Evolutionary conservation across 1,140 invertebrate species (phyloP).

Genomic region (Rhopalosiphum padi): DNA sequence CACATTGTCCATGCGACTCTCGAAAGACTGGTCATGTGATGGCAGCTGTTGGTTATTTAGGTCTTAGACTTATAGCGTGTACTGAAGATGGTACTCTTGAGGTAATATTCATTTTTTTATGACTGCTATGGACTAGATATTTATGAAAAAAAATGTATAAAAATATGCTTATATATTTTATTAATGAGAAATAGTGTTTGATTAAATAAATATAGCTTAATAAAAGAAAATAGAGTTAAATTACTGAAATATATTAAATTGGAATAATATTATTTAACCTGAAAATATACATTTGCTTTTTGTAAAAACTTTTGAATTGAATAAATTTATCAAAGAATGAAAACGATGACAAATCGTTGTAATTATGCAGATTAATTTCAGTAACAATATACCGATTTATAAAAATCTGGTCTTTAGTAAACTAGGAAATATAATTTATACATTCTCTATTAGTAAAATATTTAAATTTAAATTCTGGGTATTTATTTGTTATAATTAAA

Average conservation of each 20-base stretch:
- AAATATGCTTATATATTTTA: not conserved
- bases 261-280: not conserved
- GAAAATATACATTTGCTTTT: not conserved
- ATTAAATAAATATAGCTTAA: not conserved
- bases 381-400: no score
- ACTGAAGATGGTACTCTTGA: constrained; percentile 85
- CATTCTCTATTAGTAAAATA: not conserved
- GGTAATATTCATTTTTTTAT: constrained; percentile 62
- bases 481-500: not conserved
- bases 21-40: constrained; percentile 91
- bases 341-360: no score
- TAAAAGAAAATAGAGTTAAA: not conserved
- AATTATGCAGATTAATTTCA: no score
- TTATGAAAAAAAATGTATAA: not conserved
- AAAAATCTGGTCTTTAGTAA: not conserved
- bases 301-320: not conserved
- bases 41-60: constrained; percentile 75
- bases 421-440: not conserved
- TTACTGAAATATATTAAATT: not conserved
- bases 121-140: not conserved
- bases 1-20: constrained; percentile 93
- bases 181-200: not conserved
- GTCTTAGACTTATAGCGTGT: constrained; percentile 87
- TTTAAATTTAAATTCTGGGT: not conserved
- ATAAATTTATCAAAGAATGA: not conserved